Evolutionary conservation across 2,888 invertebrate genomes (phyloP), one percentile per base, ranked within the genome.

Genomic region (Troides aeacus): DNA sequence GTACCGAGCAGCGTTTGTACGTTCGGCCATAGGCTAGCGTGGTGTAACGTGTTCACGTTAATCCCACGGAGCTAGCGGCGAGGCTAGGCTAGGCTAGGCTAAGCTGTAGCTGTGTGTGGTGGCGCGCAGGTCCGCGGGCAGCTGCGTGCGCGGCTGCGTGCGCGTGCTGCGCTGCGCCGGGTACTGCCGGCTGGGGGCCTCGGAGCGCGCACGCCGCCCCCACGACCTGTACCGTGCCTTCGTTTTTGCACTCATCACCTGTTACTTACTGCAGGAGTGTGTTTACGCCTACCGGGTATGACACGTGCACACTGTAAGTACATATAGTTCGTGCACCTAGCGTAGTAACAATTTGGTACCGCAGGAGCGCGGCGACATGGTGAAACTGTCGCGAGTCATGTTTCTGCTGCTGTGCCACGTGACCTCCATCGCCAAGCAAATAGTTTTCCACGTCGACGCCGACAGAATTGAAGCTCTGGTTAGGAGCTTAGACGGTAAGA

Each of bases 381-480:
- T 81, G 24, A 84, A 85, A 76, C 75, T 92, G 73, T 81, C 90
- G 12, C 85, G 87, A 30, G 91, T 90, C 70, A 84, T 91, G 89
- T 91, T 91, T 75, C 81, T 92, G 73, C 80, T 91, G 74, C 83
- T 92, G 70, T 91, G 91, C 74, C 92, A 91, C 79, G 78, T 91
- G 68, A 90, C 91, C 12, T 88, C 90, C 6, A 77, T 89, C 71
- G 85, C 76, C 24, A 92, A 92, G 79, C 92, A 91, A 76, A 39
- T 86, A 30, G 85, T 86, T 59, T 88, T 92, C 75, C 79, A 81
- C 70, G n/a, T 56, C 4, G 77, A 79, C 58, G 81, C 83, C 5
- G 76, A 74, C 15, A 74, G 78, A 8, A 77, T 86, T 30, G 80
- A 82, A 53, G 50, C 59, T 7, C 73, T 86, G 72, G 71, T 84